Evolutionary conservation across 2,113 vertebrate genomes (phyloP).

Genomic region (Chaetodon auriga): DNA sequence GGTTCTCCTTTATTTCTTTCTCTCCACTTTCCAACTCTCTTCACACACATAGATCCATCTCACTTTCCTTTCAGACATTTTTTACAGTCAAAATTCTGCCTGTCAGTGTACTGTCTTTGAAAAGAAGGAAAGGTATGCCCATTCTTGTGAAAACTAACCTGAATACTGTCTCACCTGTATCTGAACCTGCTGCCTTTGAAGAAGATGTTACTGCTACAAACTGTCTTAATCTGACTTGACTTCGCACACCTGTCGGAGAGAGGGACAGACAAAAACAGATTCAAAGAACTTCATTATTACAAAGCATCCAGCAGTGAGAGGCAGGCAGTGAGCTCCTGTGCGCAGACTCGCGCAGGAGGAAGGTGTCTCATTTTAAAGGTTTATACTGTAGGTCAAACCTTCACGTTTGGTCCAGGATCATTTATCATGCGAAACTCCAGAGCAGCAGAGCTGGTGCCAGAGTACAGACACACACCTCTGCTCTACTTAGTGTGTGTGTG

Average conservation of each 20-base stretch:
- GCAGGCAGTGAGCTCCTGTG: neutral
- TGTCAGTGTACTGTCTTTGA: neutral
- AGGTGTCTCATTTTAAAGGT: slow-evolving; percentile 7
- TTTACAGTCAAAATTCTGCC: neutral
- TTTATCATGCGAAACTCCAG: slow-evolving; percentile 42
- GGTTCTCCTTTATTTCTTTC: neutral
- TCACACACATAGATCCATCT: neutral
- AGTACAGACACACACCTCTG: slow-evolving; percentile 30
- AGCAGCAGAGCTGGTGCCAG: slow-evolving; percentile 25
- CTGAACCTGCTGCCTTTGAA: slow-evolving; percentile 99
- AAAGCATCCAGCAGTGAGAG: neutral
- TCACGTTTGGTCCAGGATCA: slow-evolving; percentile 26
- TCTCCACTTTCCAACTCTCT: neutral
- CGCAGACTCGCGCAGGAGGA: neutral
- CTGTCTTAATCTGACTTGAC: slow-evolving; percentile 98
- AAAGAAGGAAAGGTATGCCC: neutral
- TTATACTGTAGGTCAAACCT: slow-evolving; percentile 34
- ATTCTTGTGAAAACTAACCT: neutral
- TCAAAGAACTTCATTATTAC: neutral
- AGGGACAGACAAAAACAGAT: slow-evolving; percentile 32
- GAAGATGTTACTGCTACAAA: slow-evolving; percentile 98
- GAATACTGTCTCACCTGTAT: slow-evolving; percentile 87
- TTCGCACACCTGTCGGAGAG: slow-evolving; percentile 91
- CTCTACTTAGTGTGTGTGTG: slow-evolving; percentile 4
- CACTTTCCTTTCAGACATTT: neutral